Evolutionary conservation across 2,113 vertebrate species (phyloP).

Genomic region (Heloderma charlesbogerti): DNA sequence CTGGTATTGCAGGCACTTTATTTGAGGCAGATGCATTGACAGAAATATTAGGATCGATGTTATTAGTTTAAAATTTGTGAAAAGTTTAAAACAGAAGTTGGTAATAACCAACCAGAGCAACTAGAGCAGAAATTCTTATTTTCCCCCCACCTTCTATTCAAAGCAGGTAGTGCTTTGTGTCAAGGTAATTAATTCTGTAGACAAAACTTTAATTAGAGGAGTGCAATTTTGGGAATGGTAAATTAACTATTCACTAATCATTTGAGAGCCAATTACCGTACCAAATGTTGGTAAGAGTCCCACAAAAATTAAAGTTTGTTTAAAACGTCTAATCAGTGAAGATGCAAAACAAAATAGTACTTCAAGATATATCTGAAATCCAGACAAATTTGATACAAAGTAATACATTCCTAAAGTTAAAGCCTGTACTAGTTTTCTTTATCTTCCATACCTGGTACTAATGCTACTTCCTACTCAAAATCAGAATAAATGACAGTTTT

Average conservation of each 20-base stretch:
- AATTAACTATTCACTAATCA: constrained; percentile 39
- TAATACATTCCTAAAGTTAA: background rate
- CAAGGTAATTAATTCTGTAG: constrained; percentile 44
- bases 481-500: background rate
- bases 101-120: background rate
- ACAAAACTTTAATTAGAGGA: constrained; percentile 36
- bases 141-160: background rate
- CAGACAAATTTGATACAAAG: background rate
- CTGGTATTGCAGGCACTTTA: background rate
- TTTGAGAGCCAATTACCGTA: constrained; percentile 1
- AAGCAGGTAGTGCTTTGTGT: constrained; percentile 7
- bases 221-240: constrained; percentile 32
- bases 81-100: background rate
- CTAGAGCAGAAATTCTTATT: background rate
- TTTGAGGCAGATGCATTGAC: background rate
- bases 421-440: background rate
- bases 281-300: background rate
- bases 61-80: background rate
- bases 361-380: background rate
- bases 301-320: constrained; percentile 19
- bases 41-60: background rate
- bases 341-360: background rate
- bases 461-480: background rate
- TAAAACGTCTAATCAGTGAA: constrained; percentile 5
- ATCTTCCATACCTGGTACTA: background rate